phyloP scores from a whole-genome alignment of 2,797 vertebrate species.

The Poecile montanus region DNA sequence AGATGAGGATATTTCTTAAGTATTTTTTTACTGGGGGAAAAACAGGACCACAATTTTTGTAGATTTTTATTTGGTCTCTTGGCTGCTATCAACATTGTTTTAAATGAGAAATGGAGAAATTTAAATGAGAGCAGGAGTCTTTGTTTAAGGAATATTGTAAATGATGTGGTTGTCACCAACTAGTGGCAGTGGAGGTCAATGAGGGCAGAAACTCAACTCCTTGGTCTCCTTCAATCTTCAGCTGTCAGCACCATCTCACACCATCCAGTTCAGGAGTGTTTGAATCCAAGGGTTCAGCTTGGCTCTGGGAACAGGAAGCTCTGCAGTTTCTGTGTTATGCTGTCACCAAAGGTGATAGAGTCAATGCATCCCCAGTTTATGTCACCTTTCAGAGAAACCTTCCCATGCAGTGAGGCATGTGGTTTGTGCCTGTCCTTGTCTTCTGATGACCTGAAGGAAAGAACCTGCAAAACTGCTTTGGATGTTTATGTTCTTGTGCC shows the following conservation, averaged over 20 bases:
- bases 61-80: neutral
- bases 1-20: neutral
- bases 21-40: neutral
- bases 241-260: neutral
- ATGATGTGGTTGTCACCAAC: neutral
- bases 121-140: neutral
- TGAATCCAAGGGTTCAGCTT: neutral
- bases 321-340: neutral
- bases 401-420: neutral
- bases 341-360: neutral
- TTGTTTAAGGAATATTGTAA: neutral
- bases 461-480: neutral
- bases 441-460: neutral
- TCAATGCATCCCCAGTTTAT: accelerated
- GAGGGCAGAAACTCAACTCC: neutral
- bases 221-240: neutral
- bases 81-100: neutral
- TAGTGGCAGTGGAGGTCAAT: neutral
- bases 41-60: neutral
- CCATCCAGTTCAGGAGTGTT: neutral
- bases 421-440: neutral
- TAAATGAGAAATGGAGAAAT: neutral
- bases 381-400: neutral
- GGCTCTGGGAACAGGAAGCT: neutral
- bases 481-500: neutral